Conservation (phyloP, 2,888 invertebrate genomes). For the Drosophila pullipes region DNA sequence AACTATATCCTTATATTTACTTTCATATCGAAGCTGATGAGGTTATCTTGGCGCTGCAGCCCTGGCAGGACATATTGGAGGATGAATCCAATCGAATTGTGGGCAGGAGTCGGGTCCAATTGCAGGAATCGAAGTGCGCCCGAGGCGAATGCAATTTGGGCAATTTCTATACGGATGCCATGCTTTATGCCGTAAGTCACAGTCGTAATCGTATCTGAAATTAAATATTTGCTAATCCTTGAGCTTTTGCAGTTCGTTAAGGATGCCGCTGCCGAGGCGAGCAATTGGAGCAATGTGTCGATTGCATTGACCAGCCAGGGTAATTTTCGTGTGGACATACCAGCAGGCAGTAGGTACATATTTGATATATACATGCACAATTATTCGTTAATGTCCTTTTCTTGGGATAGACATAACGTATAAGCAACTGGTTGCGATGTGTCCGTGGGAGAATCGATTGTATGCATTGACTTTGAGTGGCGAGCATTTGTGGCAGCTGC, state of each 20-base stretch:
- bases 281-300: constrained; percentile 89
- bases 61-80: constrained; percentile 88
- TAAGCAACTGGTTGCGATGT: constrained; percentile 88
- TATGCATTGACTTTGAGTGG: constrained; percentile 91
- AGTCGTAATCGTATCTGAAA: background rate
- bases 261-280: constrained; percentile 69
- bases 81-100: constrained; percentile 86
- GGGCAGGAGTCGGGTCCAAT: constrained; percentile 87
- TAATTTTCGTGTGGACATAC: constrained; percentile 89
- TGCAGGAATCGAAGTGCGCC: constrained; percentile 87
- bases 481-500: constrained; percentile 87
- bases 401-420: constrained; percentile 88
- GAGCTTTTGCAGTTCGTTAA: constrained; percentile 61
- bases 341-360: constrained; percentile 87
- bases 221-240: background rate
- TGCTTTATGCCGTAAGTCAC: constrained; percentile 87
- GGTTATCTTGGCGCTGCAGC: constrained; percentile 87
- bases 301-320: constrained; percentile 90
- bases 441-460: constrained; percentile 92
- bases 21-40: constrained; percentile 86
- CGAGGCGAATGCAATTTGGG: constrained; percentile 91
- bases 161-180: constrained; percentile 90
- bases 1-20: background rate
- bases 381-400: background rate
- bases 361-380: background rate